Evolutionary conservation across 2,888 invertebrate species (phyloP).

Genomic region (Agrochola circellaris): DNA sequence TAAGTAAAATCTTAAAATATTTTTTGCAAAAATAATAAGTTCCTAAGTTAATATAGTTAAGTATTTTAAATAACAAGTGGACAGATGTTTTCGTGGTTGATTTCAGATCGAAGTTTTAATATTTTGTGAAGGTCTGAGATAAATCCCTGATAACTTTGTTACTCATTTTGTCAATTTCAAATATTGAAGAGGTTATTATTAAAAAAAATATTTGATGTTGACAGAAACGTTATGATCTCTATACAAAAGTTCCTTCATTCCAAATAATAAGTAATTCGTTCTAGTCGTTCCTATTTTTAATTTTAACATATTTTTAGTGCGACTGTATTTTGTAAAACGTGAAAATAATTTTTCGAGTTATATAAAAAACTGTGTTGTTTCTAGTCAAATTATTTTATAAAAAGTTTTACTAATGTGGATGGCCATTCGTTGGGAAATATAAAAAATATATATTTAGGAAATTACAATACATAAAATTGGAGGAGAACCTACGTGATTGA

Average conservation of each 20-base stretch:
- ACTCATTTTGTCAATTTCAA: slow-evolving; percentile 67
- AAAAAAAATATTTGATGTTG: slow-evolving; percentile 66
- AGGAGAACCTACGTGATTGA: slow-evolving; percentile 50
- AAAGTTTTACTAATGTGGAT: slow-evolving; percentile 82
- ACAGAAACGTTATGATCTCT: slow-evolving; percentile 73
- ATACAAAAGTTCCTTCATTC: slow-evolving; percentile 73
- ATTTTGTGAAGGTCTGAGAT: slow-evolving; percentile 64
- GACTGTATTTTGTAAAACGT: slow-evolving; percentile 82
- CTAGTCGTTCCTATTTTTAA: slow-evolving; percentile 68
- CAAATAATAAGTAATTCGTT: slow-evolving; percentile 67
- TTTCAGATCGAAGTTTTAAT: slow-evolving; percentile 64
- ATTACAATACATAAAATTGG: slow-evolving; percentile 57
- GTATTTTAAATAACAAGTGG: slow-evolving; percentile 53
- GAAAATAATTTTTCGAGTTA: slow-evolving; percentile 81
- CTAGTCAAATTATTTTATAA: slow-evolving; percentile 89
- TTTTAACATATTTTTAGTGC: slow-evolving; percentile 76
- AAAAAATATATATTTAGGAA: slow-evolving; percentile 63
- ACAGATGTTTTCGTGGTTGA: slow-evolving; percentile 48
- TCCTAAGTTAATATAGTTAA: slow-evolving; percentile 50
- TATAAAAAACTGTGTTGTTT: slow-evolving; percentile 82
- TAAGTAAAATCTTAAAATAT: slow-evolving; percentile 40
- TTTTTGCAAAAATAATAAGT: slow-evolving; percentile 68
- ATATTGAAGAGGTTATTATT: slow-evolving; percentile 68
- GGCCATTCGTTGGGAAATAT: slow-evolving; percentile 67
- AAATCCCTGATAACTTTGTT: slow-evolving; percentile 45